Evolutionary conservation across 2,888 invertebrate genomes (phyloP).

Genomic region (Meliscaeva auricollis): DNA sequence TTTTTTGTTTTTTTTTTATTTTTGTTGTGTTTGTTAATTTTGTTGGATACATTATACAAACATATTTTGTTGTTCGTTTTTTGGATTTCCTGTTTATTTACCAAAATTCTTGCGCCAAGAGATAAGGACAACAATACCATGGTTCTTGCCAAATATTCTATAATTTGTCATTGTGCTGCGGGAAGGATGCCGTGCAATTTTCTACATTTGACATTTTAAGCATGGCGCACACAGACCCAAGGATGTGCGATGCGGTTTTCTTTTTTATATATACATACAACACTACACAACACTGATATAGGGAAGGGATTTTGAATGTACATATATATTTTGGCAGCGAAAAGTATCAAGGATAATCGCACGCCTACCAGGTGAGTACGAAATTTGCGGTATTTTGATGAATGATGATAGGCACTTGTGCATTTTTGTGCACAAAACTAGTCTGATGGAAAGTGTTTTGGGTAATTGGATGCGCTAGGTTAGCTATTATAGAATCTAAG

Average conservation of each 20-base stretch:
- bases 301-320: neutral
- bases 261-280: neutral
- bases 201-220: slow-evolving; percentile 65
- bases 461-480: slow-evolving; percentile 27
- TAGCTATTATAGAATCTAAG: neutral
- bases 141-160: slow-evolving; percentile 66
- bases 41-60: neutral
- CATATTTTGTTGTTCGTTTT: neutral
- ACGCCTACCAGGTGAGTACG: slow-evolving; percentile 42
- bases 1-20: slow-evolving; percentile 4
- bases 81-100: slow-evolving; percentile 58
- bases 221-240: slow-evolving; percentile 27
- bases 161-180: slow-evolving; percentile 68
- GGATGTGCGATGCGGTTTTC: slow-evolving; percentile 57
- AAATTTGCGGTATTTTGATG: slow-evolving; percentile 62
- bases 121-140: slow-evolving; percentile 51
- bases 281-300: neutral
- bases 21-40: slow-evolving; percentile 18
- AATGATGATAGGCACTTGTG: slow-evolving; percentile 64
- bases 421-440: slow-evolving; percentile 7
- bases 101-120: slow-evolving; percentile 64
- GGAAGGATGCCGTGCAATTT: slow-evolving; percentile 40
- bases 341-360: slow-evolving; percentile 44
- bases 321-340: slow-evolving; percentile 38
- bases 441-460: neutral